These are phyloP conservation scores for Dipodomys stephensi DNA, from an alignment of 2,113 vertebrate genomes.

Conservation along the genomic window DNA sequence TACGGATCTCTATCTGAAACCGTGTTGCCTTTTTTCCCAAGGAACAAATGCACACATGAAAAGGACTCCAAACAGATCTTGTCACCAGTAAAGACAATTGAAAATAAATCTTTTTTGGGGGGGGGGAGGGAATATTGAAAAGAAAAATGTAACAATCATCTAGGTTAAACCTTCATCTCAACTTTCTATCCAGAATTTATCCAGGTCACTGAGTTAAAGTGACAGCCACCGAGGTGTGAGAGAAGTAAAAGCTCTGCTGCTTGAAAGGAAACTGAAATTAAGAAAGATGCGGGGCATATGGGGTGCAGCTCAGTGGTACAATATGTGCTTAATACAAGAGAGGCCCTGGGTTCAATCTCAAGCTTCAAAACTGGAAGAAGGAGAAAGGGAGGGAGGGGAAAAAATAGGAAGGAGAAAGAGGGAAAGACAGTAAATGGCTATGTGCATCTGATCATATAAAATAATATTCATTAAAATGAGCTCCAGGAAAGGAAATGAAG, in stretches of 20 bases:
- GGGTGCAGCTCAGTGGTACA: background rate
- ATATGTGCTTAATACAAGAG: no score
- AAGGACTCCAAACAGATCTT: conserved; percentile 28
- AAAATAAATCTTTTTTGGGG: background rate
- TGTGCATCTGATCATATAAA: no score
- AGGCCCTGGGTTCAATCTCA: background rate
- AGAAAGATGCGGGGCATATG: background rate
- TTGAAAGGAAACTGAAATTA: background rate
- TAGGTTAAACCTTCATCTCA: conserved; percentile 20
- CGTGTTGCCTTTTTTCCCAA: background rate
- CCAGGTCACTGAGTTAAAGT: conserved; percentile 59
- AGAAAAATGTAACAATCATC: background rate
- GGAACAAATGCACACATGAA: background rate
- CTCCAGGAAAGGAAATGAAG: no score
- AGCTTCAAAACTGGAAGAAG: no score
- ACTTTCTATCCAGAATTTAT: conserved; percentile 51
- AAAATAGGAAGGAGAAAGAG: background rate
- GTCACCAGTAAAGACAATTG: background rate
- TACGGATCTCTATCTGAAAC: background rate
- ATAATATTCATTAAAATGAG: no score
- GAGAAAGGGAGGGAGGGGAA: no score
- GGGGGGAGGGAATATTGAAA: no score
- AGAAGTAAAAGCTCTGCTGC: conserved; percentile 7
- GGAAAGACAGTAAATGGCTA: no score
- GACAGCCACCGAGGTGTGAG: background rate